These are phyloP conservation scores for Falco naumanni DNA, from an alignment of 2,797 vertebrate genomes.

Conservation along the genomic window DNA sequence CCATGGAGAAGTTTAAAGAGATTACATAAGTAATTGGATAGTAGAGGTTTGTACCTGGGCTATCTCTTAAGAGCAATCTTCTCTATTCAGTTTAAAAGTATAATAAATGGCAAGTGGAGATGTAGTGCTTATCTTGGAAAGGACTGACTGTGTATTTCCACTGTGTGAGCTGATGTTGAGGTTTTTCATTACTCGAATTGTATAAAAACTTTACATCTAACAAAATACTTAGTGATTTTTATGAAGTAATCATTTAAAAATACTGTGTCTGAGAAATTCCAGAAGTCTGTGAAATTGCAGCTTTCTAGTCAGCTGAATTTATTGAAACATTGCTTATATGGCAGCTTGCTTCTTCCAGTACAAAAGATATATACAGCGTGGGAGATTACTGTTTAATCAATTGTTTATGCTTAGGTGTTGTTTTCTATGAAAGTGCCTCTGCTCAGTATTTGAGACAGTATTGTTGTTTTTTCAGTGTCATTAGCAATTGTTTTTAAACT, in stretches of 20 bases:
- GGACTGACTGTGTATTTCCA: neutral
- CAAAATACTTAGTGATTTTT: conserved; percentile 35
- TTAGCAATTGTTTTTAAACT: neutral
- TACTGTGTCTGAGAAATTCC: conserved; percentile 45
- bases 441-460: neutral
- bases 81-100: conserved; percentile 41
- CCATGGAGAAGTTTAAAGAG: conserved; percentile 40
- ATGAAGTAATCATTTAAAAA: conserved; percentile 63
- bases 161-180: neutral
- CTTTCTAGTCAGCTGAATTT: conserved; percentile 58
- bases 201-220: conserved; percentile 40
- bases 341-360: conserved; percentile 27
- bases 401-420: conserved; percentile 38
- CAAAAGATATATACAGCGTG: neutral
- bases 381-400: neutral
- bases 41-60: conserved; percentile 41
- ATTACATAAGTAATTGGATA: conserved; percentile 44
- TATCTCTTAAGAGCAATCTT: conserved; percentile 58
- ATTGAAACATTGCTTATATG: conserved; percentile 43
- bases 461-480: neutral
- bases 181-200: conserved; percentile 40
- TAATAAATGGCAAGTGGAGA: conserved; percentile 29
- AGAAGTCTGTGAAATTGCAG: conserved; percentile 61
- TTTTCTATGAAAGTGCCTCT: conserved; percentile 7
- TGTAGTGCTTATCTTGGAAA: conserved; percentile 36